Evolutionary conservation across 2,888 invertebrate genomes (phyloP).

Genomic region (Thymelicus sylvestris): DNA sequence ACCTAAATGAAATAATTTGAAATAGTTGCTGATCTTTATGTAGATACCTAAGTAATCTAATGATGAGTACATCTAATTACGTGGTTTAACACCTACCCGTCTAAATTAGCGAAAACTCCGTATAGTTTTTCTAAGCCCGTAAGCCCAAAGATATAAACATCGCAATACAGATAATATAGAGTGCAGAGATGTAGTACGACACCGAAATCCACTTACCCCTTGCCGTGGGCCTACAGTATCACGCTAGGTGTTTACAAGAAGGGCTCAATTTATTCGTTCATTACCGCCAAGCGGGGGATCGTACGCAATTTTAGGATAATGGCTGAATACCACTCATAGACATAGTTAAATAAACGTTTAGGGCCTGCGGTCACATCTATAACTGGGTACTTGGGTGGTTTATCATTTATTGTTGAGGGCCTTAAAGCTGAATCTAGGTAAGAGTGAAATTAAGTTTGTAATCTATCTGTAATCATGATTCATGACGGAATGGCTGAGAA

Average conservation of each 20-base stretch:
- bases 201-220: constrained; percentile 84
- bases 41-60: not conserved
- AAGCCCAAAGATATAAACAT: constrained; percentile 37
- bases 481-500: too few species aligned
- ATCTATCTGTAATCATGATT: too few species aligned
- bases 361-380: constrained; percentile 46
- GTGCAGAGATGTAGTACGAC: constrained; percentile 72
- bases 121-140: constrained; percentile 2
- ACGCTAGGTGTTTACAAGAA: constrained; percentile 76
- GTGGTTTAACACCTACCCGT: too few species aligned
- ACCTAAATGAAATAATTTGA: not conserved
- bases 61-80: too few species aligned
- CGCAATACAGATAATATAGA: constrained; percentile 61
- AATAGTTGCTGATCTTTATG: not conserved
- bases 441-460: too few species aligned
- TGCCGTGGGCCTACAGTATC: constrained; percentile 73
- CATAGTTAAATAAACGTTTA: constrained; percentile 49
- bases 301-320: constrained; percentile 80
- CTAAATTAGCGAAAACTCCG: too few species aligned
- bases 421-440: too few species aligned
- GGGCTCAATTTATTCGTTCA: constrained; percentile 82
- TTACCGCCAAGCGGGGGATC: constrained; percentile 75
- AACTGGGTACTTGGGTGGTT: constrained; percentile 19
- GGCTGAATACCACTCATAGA: constrained; percentile 55
- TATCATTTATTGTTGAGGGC: not conserved